Base-by-base conservation (phyloP, 2,113 vertebrate species). In the Phainopepla nitens region DNA sequence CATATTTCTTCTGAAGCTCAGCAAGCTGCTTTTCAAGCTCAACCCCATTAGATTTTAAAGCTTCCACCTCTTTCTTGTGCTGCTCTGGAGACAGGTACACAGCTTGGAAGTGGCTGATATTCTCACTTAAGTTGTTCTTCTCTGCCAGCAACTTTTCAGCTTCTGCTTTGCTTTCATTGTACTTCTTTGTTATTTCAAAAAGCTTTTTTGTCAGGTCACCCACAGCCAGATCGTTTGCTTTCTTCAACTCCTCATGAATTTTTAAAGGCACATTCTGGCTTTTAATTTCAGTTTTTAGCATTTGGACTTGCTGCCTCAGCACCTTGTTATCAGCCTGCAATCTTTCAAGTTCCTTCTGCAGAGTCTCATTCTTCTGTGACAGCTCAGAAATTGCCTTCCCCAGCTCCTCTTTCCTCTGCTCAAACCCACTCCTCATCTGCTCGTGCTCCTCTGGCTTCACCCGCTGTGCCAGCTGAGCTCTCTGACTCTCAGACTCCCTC, bases 131-230 rank as follows among this genome's bases (percentile, higher is more conserved):
- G 4, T 53, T 82, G 11, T 84, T 92, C 50, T 97, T 99, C 93
- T 99, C 99, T 2, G 78, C 83, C 73, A 98, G 96, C 58, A 99
- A 76, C 92, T 97, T 98, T 44, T 98, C 98, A 13, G 98, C 92
- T 92, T 99, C 98, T 16, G 97, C 97, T 88, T 98, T 98, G 88
- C 98, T 98, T 91, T 98, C 98, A 10, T 96, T 97, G 17, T 96
- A 98, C 80, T 97, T 98, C 44, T 98, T 98, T 1, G 98, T 98
- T 14, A 98, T 73, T 51, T 99, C 99, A 28, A 98, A 97, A 31
- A 99, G 97, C 96, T 98, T 98, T 94, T 98, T 98, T 80, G 98
- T 98, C 84, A 99, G 97, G 42, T 99, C 98, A 64, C 98, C 98
- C 36, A 99, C 91, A 25, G 97, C 96, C 6, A 79, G 64, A 3